Percentiles rank a stretch among this genome's conserved stretches.
phyloP scores from a whole-genome alignment of 35 echinoderm and acorn worm species.

The Amphiura filiformis region DNA sequence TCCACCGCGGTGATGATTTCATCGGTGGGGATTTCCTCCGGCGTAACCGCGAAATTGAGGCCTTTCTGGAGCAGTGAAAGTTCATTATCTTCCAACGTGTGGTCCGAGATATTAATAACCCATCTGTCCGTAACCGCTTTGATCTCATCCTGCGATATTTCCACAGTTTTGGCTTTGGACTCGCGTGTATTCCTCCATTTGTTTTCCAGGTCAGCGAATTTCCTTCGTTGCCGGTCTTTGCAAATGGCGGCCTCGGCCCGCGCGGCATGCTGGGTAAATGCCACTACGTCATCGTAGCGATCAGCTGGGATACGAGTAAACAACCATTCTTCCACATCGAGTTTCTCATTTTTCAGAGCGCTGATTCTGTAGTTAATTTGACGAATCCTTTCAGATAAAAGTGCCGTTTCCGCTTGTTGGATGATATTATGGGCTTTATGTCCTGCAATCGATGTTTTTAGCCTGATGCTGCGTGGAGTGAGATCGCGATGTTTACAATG shows the following conservation, averaged over 20 bases:
- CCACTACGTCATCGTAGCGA: background rate
- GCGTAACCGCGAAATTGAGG: background rate
- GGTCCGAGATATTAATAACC: background rate
- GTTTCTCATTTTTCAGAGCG: background rate
- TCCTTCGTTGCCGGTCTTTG: background rate
- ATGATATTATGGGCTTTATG: background rate
- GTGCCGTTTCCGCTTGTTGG: background rate
- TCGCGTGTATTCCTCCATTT: background rate
- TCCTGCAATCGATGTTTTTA: too few species aligned
- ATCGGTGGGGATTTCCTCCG: background rate
- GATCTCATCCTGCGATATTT: background rate
- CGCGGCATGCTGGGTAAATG: background rate
- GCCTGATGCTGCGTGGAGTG: background rate
- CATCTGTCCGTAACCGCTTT: background rate
- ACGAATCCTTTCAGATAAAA: too few species aligned
- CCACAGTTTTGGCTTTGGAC: background rate
- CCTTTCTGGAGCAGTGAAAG: background rate
- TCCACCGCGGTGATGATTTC: conserved; percentile 4
- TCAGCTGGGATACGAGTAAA: background rate
- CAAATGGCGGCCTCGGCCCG: background rate
- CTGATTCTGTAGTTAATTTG: too few species aligned
- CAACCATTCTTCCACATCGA: background rate
- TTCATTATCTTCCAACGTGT: background rate
- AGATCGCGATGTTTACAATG: background rate
- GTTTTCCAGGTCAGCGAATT: background rate